phyloP scores from a whole-genome alignment of 1,140 invertebrate species.

The Drosophila ananassae region DNA sequence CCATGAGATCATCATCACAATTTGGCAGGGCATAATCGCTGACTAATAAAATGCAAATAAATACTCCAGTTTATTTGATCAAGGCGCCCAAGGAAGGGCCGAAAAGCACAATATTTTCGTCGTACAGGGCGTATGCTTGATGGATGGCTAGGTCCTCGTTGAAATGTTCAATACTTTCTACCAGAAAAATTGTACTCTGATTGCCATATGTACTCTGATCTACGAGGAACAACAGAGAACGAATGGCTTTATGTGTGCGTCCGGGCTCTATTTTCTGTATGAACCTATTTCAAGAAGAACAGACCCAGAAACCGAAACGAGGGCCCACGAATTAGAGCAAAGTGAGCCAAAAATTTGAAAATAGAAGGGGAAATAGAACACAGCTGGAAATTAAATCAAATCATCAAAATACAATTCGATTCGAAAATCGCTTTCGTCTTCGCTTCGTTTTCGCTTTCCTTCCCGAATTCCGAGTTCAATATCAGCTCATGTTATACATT shows the following conservation, averaged over 20 bases:
- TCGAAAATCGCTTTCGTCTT: slow-evolving; percentile 39
- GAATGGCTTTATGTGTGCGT: slow-evolving; percentile 39
- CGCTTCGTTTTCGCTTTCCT: slow-evolving; percentile 19
- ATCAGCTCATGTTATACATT: slow-evolving; percentile 14
- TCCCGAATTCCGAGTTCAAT: background rate
- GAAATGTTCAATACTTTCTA: background rate
- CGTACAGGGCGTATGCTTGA: slow-evolving; percentile 26
- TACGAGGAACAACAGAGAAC: slow-evolving; percentile 37
- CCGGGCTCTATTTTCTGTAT: slow-evolving; percentile 63
- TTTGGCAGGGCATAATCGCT: slow-evolving; percentile 74
- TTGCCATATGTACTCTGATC: slow-evolving; percentile 54
- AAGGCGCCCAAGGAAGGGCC: slow-evolving; percentile 30
- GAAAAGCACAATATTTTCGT: background rate
- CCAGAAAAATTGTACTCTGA: too few species aligned
- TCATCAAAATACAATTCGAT: slow-evolving; percentile 65
- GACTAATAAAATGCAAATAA: slow-evolving; percentile 78
- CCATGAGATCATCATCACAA: slow-evolving; percentile 75
- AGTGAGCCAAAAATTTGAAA: slow-evolving; percentile 23
- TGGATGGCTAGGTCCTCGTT: background rate
- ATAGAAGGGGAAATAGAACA: slow-evolving; percentile 23
- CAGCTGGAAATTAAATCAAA: slow-evolving; percentile 58
- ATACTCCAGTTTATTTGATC: slow-evolving; percentile 54
- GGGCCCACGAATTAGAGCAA: slow-evolving; percentile 31
- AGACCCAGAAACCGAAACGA: slow-evolving; percentile 35
- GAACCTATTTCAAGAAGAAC: slow-evolving; percentile 55